Base-by-base conservation (phyloP, 2,888 invertebrate species). In the Pediacus dermestoides region DNA sequence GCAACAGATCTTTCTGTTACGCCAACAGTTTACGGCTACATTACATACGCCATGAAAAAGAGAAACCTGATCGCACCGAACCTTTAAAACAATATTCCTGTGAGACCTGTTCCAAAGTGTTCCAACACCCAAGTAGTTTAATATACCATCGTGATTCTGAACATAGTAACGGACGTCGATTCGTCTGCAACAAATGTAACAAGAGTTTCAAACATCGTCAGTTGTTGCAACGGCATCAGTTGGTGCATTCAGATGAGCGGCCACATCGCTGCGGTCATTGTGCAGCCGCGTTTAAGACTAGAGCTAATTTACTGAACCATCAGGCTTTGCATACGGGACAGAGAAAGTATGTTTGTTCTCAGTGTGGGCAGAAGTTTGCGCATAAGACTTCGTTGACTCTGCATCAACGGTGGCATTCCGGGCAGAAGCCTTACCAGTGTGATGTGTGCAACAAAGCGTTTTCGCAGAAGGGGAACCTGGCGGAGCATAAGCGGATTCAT, bases 361-460 rank as follows among this genome's bases (percentile, higher is more conserved):
- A 80, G 21, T 88, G 88, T 65, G 79, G 80, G 18, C 81, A 83
- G 57, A 75, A 75, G 52, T 88, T 88, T 63, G 79, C 82, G 4
- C 84, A 87, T 63, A 85, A 85, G 65, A 85, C 86, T 0, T 85
- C 86, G 44, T 74, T 88, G 23, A 84, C 80, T 2, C 67, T 86
- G 32, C 89, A 90, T 60, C 76, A 82, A 67, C 70, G 81, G 18
- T 80, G 81, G 76, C 85, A 85, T 52, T 75, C 75, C 0, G 82
- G 83, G 53, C 74, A 78, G 34, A 85, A 84, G 53, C 84, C 84
- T 0, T 85, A 72, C 64, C 69, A 74, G 31, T 85, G 86, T 59
- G 69, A 75, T 34, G 73, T 78, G 9, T 88, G 88, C 64, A 72
- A 76, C 37, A 88, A 87, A 64, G 72, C 76, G 32, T 88, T 88